A percentile compares a stretch with the other conserved stretches of the same genome.
phyloP scores from a whole-genome alignment of 2,113 vertebrate genomes.

The Hucho hucho region DNA sequence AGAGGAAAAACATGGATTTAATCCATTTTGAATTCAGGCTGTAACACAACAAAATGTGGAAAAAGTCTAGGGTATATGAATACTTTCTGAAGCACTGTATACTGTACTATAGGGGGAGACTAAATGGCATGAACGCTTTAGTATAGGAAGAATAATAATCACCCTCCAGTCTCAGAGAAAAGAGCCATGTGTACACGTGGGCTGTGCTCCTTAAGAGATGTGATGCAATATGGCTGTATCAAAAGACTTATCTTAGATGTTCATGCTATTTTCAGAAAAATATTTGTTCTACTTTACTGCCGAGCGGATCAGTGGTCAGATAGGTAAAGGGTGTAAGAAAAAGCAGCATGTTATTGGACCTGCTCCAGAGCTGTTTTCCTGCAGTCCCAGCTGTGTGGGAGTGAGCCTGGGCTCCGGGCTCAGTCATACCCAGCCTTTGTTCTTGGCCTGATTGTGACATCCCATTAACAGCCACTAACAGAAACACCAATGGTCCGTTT shows the following conservation, averaged over 20 bases:
- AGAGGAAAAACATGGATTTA: too few relatives aligned
- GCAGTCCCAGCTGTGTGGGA: neutral
- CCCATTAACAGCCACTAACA: conserved; percentile 26
- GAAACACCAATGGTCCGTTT: conserved; percentile 36
- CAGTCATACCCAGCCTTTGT: conserved; percentile 38
- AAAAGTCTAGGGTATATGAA: too few relatives aligned
- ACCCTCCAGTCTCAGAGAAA: too few relatives aligned
- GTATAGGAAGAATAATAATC: too few relatives aligned
- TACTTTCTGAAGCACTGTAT: too few relatives aligned
- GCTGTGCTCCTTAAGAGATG: neutral
- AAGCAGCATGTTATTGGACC: neutral
- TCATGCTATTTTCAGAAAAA: neutral
- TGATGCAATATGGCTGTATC: neutral
- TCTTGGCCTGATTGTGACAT: conserved; percentile 38
- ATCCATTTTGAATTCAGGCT: too few relatives aligned
- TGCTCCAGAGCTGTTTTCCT: neutral
- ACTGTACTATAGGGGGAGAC: too few relatives aligned
- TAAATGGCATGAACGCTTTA: too few relatives aligned
- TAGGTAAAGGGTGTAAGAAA: neutral
- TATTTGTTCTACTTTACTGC: too few relatives aligned
- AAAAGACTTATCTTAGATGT: neutral
- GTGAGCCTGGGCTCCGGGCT: neutral
- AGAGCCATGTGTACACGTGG: neutral
- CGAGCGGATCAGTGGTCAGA: neutral
- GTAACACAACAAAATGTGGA: too few relatives aligned